Percentiles rank a stretch among this genome's conserved stretches.
These are phyloP conservation scores for Acromyrmex charruanus DNA, from an alignment of 1,140 invertebrate species.

Conservation along the genomic window DNA sequence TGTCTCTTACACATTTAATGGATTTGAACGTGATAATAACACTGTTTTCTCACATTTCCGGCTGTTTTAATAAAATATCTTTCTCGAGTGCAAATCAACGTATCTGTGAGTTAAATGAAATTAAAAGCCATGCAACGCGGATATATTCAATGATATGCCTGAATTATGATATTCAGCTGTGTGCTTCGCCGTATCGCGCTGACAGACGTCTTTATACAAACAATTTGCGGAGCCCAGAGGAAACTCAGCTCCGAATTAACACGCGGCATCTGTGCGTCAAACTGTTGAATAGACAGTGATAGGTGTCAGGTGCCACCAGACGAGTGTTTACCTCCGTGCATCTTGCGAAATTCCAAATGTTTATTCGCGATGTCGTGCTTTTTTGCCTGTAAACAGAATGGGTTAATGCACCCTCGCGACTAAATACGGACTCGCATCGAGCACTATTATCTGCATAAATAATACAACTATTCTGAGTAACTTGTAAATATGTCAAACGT, in stretches of 20 bases:
- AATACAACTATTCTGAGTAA: background rate
- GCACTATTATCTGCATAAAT: background rate
- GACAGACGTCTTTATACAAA: constrained; percentile 59
- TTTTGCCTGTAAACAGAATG: constrained; percentile 55
- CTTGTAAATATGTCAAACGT: background rate
- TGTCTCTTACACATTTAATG: background rate
- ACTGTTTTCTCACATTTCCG: background rate
- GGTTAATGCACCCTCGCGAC: constrained; percentile 47
- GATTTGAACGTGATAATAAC: constrained; percentile 6
- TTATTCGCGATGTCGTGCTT: constrained; percentile 47
- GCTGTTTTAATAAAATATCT: background rate
- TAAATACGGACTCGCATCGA: background rate
- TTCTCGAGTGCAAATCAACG: background rate
- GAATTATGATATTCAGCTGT: constrained; percentile 46
- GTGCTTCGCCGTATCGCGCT: background rate
- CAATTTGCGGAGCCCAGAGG: constrained; percentile 22
- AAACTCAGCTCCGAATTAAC: constrained; percentile 60
- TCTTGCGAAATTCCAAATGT: constrained; percentile 62
- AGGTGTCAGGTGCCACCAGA: constrained; percentile 58
- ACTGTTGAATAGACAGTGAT: constrained; percentile 62
- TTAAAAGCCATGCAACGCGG: background rate
- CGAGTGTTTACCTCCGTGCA: constrained; percentile 45
- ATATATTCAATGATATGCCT: constrained; percentile 17
- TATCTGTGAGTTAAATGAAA: background rate
- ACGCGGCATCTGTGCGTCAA: constrained; percentile 56